These are phyloP conservation scores for Catharus ustulatus DNA, from an alignment of 2,797 vertebrate genomes.

Conservation along the genomic window DNA sequence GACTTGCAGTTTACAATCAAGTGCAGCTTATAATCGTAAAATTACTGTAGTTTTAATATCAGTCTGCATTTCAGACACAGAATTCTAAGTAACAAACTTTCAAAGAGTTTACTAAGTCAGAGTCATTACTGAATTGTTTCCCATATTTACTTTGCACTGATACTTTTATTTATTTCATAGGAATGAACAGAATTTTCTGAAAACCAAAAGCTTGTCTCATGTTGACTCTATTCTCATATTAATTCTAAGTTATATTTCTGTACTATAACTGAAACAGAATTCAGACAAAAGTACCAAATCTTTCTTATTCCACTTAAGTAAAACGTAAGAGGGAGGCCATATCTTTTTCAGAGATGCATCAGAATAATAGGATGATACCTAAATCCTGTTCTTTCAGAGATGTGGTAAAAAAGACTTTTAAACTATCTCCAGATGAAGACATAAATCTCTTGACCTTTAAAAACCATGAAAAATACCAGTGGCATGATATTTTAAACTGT, in stretches of 20 bases:
- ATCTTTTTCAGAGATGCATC: background rate
- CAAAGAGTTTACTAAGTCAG: background rate
- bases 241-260: background rate
- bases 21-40: too few species aligned
- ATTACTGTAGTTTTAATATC: background rate
- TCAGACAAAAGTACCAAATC: background rate
- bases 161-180: background rate
- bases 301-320: background rate
- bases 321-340: background rate
- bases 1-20: too few species aligned
- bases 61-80: background rate
- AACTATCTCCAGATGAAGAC: background rate
- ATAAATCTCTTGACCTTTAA: slow-evolving; percentile 8
- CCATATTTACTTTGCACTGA: background rate
- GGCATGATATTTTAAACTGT: background rate
- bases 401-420: background rate
- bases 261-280: background rate
- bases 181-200: background rate
- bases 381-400: background rate
- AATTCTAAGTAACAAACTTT: background rate
- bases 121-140: background rate
- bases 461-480: background rate
- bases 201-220: background rate
- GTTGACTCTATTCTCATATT: background rate
- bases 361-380: background rate